phyloP scores from a whole-genome alignment of 2,113 vertebrate species.

The Origma solitaria region DNA sequence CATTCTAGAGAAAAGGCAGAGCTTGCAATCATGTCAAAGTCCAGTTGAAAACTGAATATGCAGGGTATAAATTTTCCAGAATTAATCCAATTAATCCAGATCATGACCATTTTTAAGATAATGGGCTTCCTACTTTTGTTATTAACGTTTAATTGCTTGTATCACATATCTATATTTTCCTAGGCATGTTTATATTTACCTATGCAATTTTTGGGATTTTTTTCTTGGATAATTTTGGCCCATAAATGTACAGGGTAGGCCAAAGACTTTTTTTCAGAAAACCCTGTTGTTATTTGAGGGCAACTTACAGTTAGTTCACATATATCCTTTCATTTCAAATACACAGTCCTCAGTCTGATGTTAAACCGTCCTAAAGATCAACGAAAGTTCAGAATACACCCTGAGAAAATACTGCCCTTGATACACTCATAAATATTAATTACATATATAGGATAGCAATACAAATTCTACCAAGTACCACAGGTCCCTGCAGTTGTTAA shows the following conservation, averaged over 20 bases:
- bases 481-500: background rate
- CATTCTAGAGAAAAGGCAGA: constrained; percentile 17
- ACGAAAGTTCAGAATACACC: background rate
- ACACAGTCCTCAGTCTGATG: background rate
- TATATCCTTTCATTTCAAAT: background rate
- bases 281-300: background rate
- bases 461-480: background rate
- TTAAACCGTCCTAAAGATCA: background rate
- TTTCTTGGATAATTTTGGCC: background rate
- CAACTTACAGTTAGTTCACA: background rate
- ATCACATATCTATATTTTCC: background rate
- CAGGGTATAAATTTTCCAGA: constrained; percentile 1
- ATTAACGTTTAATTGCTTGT: background rate
- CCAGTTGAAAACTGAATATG: constrained; percentile 11
- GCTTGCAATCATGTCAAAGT: constrained; percentile 5
- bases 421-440: constrained; percentile 32
- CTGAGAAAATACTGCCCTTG: background rate
- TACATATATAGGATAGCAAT: background rate
- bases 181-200: background rate
- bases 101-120: background rate
- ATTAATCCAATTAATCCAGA: background rate
- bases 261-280: background rate
- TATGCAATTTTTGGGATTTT: background rate
- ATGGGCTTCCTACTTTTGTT: background rate
- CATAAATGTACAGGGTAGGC: background rate